Base-by-base conservation (phyloP, 64 coral and sea anemone genomes). In the Catalaphyllia jardinei region DNA sequence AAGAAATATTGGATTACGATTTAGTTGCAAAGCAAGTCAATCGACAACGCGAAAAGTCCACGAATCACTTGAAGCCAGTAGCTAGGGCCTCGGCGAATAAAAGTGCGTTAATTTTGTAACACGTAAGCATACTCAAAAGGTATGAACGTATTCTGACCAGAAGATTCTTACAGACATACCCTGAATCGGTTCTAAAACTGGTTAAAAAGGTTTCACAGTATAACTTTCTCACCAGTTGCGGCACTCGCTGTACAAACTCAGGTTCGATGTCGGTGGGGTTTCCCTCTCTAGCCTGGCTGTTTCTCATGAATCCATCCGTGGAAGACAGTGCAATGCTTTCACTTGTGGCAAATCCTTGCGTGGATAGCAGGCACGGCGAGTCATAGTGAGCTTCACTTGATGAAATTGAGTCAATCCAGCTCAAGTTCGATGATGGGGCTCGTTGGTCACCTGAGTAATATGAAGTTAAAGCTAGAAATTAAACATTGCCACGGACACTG, bases 281-380 rank as follows among this genome's bases (percentile, higher is more conserved):
- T 35, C 33, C 28, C 19, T 62, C 79, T 81, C 55, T 2, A 18
- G 62, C 15, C 39, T 65, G 61, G 13, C 8, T 84, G 0, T 12
- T 49, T 31, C 22, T 69, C 25, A 71, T 50, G 35, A 49, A 67
- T 42, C 80, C 61, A 10, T 84, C 61, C 4, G 62, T 84, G 10
- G 80, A 84, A 67, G 80, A 84, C 61, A 84, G 24, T 15, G 80
- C 62, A 42, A 84, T n/a, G 13, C 80, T 84, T 64, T 84, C 61
- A 69, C 80, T 84, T 29, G 80, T 84, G 39, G 60, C 31, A 51
- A 84, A 84, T 84, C 18, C 33, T 27, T 63, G 31, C 17, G 30
- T 4, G 3, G 22, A 0, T 8, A 84, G 60, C 4, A 10, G 38
- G 13, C 61, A 69, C 31, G 30, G 33, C 4, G 61, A 51, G 64